These are phyloP conservation scores for Hirtodrosophila cameraria DNA, from an alignment of 2,888 invertebrate species.

Conservation along the genomic window DNA sequence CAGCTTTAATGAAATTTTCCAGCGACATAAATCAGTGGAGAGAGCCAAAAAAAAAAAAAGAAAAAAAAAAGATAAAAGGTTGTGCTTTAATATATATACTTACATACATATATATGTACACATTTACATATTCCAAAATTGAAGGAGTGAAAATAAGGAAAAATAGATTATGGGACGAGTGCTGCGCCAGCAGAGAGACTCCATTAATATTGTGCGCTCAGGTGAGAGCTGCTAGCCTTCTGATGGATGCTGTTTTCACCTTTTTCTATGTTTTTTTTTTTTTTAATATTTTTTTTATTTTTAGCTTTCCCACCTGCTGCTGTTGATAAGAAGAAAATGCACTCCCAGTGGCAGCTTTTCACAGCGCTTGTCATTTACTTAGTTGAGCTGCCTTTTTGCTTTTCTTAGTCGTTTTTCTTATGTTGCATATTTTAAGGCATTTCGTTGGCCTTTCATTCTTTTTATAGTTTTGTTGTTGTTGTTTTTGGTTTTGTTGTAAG, in stretches of 20 bases:
- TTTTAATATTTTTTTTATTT: not conserved
- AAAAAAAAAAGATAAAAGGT: slow-evolving; percentile 21
- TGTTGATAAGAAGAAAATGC: slow-evolving; percentile 56
- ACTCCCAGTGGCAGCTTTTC: slow-evolving; percentile 61
- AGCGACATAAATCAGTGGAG: slow-evolving; percentile 40
- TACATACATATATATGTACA: slow-evolving; percentile 15
- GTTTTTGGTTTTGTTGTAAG: slow-evolving; percentile 42
- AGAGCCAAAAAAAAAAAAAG: slow-evolving; percentile 3
- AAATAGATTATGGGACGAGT: slow-evolving; percentile 42
- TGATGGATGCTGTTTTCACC: slow-evolving; percentile 49
- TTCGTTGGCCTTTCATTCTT: slow-evolving; percentile 28
- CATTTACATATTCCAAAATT: slow-evolving; percentile 50
- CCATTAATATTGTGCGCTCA: slow-evolving; percentile 70
- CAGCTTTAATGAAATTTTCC: slow-evolving; percentile 69
- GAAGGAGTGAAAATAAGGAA: slow-evolving; percentile 18
- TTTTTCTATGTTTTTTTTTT: not conserved
- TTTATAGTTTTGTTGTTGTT: slow-evolving; percentile 31
- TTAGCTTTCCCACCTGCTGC: slow-evolving; percentile 38
- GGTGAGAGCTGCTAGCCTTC: slow-evolving; percentile 42
- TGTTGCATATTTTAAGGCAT: slow-evolving; percentile 48
- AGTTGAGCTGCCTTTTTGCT: slow-evolving; percentile 40
- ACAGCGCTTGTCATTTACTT: slow-evolving; percentile 48
- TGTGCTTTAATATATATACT: slow-evolving; percentile 50
- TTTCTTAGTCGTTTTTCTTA: slow-evolving; percentile 3
- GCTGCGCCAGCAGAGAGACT: slow-evolving; percentile 33